Evolutionary conservation across 2,797 vertebrate species (phyloP).

Genomic region (Hapalemur alaotrensis): DNA sequence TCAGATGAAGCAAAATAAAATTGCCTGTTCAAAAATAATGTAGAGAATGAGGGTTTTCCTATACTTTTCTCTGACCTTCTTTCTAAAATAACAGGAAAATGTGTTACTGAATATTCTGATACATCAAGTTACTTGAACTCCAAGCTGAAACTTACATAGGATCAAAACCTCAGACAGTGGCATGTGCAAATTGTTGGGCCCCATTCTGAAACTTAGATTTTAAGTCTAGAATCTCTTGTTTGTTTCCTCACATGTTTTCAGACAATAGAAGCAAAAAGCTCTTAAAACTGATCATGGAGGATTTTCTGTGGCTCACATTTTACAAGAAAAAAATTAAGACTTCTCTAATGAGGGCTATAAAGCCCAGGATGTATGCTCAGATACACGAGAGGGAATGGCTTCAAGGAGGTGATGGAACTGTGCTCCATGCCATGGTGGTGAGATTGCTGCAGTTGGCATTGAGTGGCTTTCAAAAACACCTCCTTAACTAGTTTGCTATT

Average conservation of each 20-base stretch:
- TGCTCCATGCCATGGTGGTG: fast-evolving
- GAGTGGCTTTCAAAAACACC: not conserved
- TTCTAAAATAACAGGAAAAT: slow-evolving; percentile 36
- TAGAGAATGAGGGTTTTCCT: not conserved
- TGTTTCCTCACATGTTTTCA: not conserved
- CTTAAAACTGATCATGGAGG: not conserved
- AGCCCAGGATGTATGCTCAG: not conserved
- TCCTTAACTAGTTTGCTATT: not conserved
- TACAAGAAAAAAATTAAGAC: slow-evolving; percentile 21
- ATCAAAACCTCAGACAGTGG: not conserved
- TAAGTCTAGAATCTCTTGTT: not conserved
- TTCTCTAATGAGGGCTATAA: not conserved
- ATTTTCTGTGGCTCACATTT: not conserved
- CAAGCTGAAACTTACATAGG: not conserved
- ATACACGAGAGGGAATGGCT: not conserved
- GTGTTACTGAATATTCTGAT: not conserved
- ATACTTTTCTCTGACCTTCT: not conserved
- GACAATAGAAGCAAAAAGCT: not conserved
- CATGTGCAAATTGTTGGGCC: not conserved
- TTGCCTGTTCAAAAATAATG: not conserved
- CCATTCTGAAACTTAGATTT: slow-evolving; percentile 20
- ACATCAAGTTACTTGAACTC: not conserved
- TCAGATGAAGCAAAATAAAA: slow-evolving; percentile 5
- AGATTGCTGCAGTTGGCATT: not conserved
- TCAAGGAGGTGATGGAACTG: not conserved